Evolutionary conservation across 2,797 vertebrate species (phyloP), one percentile per base, ranked within the genome.

Genomic region (Anas bahamensis): DNA sequence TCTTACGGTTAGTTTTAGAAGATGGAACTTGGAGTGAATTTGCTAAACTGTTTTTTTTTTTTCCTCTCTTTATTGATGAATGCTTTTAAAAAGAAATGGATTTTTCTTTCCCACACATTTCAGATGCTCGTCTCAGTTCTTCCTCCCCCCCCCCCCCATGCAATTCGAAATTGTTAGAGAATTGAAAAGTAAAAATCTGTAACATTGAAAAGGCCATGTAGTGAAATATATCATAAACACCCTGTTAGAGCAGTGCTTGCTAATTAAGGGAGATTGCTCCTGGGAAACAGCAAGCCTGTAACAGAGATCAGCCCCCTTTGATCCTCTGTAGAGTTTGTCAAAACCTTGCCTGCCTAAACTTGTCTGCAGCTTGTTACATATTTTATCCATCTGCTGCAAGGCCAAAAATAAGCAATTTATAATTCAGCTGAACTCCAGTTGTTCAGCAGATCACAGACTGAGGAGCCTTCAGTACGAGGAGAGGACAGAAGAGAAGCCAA

Each of bases 181-280:
- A 93, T 86, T 95, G 86, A 77, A 42, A 94, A 94, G 86, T 76
- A 88, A 86, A 93, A 94, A 79, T 77, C 56, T 1, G 1, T 83
- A 83, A 39, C 63, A 55, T 50, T 88, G 83, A 74, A 95, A 96
- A 90, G 91, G 81, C 90, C 69, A 31, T 31, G 61, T 91, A 93
- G 72, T 83, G 91, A 90, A 91, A 79, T 93, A 31, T 1, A 71
- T 89, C 73, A 77, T 85, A 91, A 95, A 93, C 69, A 89, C 2
- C 5, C 63, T 1, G 22, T 83, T 95, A 89, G 79, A 93, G 69
- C 57, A 48, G 33, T 52, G 82, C 66, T 82, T 93, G 66, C 93
- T 95, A 92, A 95, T 95, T 96, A 96, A 82, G 46, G 82, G 63
- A 89, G 66, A 90, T 84, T 88, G 75, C 82, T 95, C 73, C 84